Conservation (phyloP, 1,140 invertebrate species). For the Apis florea region DNA sequence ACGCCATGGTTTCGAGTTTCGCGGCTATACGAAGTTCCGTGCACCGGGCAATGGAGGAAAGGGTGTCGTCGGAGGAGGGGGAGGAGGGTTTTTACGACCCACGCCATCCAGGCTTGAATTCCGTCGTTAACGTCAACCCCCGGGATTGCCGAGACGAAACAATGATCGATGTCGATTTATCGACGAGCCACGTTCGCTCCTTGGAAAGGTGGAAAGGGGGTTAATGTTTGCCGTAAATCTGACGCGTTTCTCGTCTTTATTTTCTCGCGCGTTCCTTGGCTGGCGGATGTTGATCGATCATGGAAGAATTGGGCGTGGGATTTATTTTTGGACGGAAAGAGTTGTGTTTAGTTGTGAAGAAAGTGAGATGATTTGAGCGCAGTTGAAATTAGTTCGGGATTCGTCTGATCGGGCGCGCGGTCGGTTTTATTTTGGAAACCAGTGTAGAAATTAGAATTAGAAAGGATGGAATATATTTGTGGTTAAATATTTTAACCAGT, state of each 20-base stretch:
- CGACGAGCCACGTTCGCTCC: constrained; percentile 10
- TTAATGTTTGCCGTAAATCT: constrained; percentile 6
- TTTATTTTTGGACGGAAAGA: neutral
- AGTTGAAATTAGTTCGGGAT: neutral
- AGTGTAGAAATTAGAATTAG: too few relatives aligned
- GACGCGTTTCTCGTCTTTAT: neutral
- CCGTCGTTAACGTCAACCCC: constrained; percentile 46
- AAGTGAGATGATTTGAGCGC: neutral
- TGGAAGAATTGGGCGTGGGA: rapidly evolving
- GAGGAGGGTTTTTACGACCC: constrained; percentile 16
- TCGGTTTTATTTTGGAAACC: too few relatives aligned
- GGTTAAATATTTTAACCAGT: too few relatives aligned
- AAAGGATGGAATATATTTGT: too few relatives aligned
- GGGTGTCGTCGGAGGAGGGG: neutral
- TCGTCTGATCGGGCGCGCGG: too few relatives aligned
- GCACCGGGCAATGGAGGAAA: neutral
- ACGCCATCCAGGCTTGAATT: constrained; percentile 19
- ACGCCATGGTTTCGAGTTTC: constrained; percentile 41
- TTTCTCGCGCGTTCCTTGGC: neutral
- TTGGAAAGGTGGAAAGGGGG: neutral
- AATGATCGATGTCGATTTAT: constrained; percentile 40
- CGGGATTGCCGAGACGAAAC: constrained; percentile 41
- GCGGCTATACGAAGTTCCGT: neutral
- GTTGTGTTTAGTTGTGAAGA: neutral
- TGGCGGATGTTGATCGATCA: neutral